Base-by-base conservation (phyloP, 2,888 invertebrate genomes). In the Polyploca ridens region DNA sequence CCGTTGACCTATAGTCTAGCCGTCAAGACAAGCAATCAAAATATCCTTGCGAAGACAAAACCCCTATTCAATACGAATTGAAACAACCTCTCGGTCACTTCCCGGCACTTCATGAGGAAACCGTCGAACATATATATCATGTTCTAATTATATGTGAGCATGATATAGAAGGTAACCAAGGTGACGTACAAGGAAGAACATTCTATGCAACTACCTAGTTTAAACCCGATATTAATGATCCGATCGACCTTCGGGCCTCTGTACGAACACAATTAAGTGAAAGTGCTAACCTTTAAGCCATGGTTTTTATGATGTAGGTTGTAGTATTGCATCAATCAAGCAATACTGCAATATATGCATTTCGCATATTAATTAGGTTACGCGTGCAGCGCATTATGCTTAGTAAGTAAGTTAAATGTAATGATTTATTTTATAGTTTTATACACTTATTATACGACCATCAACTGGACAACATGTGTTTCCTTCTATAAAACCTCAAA, bases 201-300 rank as follows among this genome's bases (percentile, higher is more conserved):
- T 61, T 19, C 16, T 61, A 61, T 41, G 41, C 19, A 33, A 35
- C 59, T 61, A 41, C 41, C 16, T 61, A 60, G 59, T 59, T 54
- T 61, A 41, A 33, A 61, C 61, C 19, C 19, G 61, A 54, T 19
- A 61, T 61, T 61, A 61, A 61, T 61, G 61, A 61, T 61, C 61
- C 41, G 61, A 61, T 61, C 44, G 61, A 61, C 61, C 61, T 61
- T 41, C 41, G 27, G 11, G 16, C 5, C 19, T 54, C 54, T 6
- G 46, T 46, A 54, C 54, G 7, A 19, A 11, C 19, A 61, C 61
- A 61, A 61, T 61, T 64, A 62, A 57, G 64, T 62, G 64, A 64
- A 64, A 64, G 64, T 64, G 19, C n/a, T 57, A 62, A 64, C 61
- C 62, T 64, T 62, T 62, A 57, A 33, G 58, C 58, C 41, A 64